Evolutionary conservation across 2,888 invertebrate species (phyloP).

Genomic region (Megamerina dolium): DNA sequence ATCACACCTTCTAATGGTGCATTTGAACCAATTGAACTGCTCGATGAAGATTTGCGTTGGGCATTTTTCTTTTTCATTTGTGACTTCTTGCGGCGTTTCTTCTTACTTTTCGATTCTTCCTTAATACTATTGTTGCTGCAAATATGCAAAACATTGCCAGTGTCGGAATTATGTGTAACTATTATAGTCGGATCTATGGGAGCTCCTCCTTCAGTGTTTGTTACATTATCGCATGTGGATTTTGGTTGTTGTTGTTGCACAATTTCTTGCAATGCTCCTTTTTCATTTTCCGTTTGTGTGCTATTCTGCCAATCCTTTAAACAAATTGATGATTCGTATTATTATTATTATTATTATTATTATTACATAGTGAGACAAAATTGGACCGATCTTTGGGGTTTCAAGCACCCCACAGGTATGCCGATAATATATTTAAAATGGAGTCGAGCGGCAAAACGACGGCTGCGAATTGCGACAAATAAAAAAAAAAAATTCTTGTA

Average conservation of each 20-base stretch:
- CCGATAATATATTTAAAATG: too few relatives aligned
- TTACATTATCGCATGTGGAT: too few relatives aligned
- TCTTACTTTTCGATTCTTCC: slow-evolving; percentile 58
- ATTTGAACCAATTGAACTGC: slow-evolving; percentile 45
- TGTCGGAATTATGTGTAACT: slow-evolving; percentile 8
- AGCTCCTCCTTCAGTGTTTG: background rate
- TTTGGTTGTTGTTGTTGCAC: slow-evolving; percentile 1
- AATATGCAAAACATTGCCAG: slow-evolving; percentile 4
- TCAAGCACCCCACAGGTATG: too few relatives aligned
- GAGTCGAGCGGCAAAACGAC: too few relatives aligned
- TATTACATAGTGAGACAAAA: too few relatives aligned
- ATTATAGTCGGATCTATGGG: slow-evolving; percentile 2
- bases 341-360: too few relatives aligned
- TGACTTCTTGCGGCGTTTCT: slow-evolving; percentile 73
- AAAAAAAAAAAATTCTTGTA: too few relatives aligned
- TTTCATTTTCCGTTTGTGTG: slow-evolving; percentile 29
- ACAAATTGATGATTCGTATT: too few relatives aligned
- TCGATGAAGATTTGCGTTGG: slow-evolving; percentile 61
- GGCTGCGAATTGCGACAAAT: too few relatives aligned
- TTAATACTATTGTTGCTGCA: slow-evolving; percentile 17
- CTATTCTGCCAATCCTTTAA: slow-evolving; percentile 32
- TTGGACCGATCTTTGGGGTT: too few relatives aligned
- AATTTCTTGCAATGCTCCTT: slow-evolving; percentile 2
- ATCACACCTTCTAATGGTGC: slow-evolving; percentile 24
- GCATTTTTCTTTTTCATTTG: slow-evolving; percentile 73